Evolutionary conservation across 2,888 invertebrate genomes (phyloP).

Genomic region (Cyclophora punctaria): DNA sequence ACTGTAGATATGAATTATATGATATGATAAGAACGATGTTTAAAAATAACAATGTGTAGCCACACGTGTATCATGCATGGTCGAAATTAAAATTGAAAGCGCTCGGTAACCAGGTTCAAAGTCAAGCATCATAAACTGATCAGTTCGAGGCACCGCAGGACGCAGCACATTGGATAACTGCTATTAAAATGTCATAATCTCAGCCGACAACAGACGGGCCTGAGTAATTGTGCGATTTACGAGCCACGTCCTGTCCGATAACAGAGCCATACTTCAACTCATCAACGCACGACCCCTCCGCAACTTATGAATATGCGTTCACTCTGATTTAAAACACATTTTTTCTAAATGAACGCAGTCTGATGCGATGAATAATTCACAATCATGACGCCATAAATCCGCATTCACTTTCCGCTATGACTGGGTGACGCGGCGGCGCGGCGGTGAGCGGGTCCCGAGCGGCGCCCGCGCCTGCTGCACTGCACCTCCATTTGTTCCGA

Average conservation of each 20-base stretch:
- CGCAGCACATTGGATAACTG: slow-evolving; percentile 21
- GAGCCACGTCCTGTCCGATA: slow-evolving; percentile 22
- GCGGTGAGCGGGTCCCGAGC: slow-evolving; percentile 16
- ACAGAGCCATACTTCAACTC: slow-evolving; percentile 8
- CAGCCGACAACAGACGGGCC: slow-evolving; percentile 13
- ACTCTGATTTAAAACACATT: slow-evolving; percentile 53
- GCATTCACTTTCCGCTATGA: slow-evolving; percentile 37
- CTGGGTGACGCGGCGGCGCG: slow-evolving; percentile 18
- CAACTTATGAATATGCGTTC: slow-evolving; percentile 62
- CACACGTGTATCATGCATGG: background rate
- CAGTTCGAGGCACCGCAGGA: slow-evolving; percentile 18
- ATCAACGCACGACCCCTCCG: slow-evolving; percentile 41
- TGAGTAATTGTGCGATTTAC: slow-evolving; percentile 34
- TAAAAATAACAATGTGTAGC: background rate
- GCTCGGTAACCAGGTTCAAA: background rate
- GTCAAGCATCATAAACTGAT: slow-evolving; percentile 12
- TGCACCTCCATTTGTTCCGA: slow-evolving; percentile 37
- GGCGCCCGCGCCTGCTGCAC: slow-evolving; percentile 15
- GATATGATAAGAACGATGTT: no score
- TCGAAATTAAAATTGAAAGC: slow-evolving; percentile 6
- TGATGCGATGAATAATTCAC: slow-evolving; percentile 35
- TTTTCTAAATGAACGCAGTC: slow-evolving; percentile 24
- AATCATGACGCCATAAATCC: slow-evolving; percentile 38
- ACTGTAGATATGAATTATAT: no score
- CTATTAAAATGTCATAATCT: slow-evolving; percentile 27